Evolutionary conservation across 2,888 invertebrate species (phyloP).

Genomic region (Drosophila kanekoi): DNA sequence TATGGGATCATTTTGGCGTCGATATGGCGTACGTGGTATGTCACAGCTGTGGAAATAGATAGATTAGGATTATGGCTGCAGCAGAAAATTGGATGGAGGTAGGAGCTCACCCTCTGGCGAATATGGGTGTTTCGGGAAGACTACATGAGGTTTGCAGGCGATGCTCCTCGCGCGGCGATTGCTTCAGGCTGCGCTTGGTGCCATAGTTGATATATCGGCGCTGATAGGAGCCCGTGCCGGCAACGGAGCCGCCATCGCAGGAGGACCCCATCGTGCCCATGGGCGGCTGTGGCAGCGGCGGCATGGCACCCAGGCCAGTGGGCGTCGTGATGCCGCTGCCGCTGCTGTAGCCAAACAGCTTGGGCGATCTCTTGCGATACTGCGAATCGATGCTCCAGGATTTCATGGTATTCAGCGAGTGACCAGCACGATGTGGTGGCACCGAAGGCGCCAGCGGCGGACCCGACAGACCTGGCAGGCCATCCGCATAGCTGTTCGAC

Average conservation of each 20-base stretch:
- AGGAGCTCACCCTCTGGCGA: constrained; percentile 88
- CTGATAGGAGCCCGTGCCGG: constrained; percentile 86
- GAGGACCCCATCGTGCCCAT: constrained; percentile 49
- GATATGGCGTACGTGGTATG: constrained; percentile 92
- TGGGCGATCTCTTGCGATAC: constrained; percentile 88
- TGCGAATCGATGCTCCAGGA: constrained; percentile 94
- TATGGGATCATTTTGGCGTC: constrained; percentile 86
- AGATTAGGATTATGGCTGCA: not conserved
- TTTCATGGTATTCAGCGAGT: constrained; percentile 89
- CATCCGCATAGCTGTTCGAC: constrained; percentile 50
- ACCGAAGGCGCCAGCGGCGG: constrained; percentile 87
- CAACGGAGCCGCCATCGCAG: constrained; percentile 50
- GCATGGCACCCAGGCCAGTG: constrained; percentile 71
- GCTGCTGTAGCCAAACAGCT: constrained; percentile 86
- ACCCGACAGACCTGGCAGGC: constrained; percentile 41
- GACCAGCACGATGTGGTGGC: constrained; percentile 88
- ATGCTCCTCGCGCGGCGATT: constrained; percentile 87
- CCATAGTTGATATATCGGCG: constrained; percentile 84
- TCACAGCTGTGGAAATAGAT: constrained; percentile 86
- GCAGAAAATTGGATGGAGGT: too few species aligned
- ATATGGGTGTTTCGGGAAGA: constrained; percentile 95
- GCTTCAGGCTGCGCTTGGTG: constrained; percentile 85
- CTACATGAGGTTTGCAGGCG: constrained; percentile 93
- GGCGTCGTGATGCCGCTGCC: constrained; percentile 82
- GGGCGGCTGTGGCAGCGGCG: constrained; percentile 60